Conservation (phyloP, 2,888 invertebrate species). For the Punctoribates punctum region DNA sequence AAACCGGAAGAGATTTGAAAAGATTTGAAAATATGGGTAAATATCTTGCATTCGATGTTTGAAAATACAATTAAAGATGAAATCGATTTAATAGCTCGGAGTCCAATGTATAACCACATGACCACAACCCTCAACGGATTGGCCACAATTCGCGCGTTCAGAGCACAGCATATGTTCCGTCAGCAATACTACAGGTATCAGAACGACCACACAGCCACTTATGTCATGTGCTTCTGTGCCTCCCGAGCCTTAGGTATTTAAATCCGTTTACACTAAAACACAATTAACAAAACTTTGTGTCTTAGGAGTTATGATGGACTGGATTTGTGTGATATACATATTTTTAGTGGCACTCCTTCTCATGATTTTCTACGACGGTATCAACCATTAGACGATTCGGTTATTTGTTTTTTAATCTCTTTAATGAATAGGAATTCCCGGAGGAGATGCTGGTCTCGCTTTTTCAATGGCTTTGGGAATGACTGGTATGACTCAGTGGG, state of each 20-base stretch:
- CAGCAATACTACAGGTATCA: conserved; percentile 37
- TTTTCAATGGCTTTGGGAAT: conserved; percentile 22
- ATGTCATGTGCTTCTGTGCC: conserved; percentile 15
- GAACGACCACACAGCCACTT: conserved; percentile 38
- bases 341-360: too few species aligned
- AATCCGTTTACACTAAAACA: too few species aligned
- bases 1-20: conserved; percentile 57
- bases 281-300: too few species aligned
- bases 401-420: too few species aligned
- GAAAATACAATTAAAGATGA: background rate
- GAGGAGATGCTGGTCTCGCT: conserved; percentile 33
- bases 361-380: too few species aligned
- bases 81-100: conserved; percentile 35
- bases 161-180: background rate
- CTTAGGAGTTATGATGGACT: too few species aligned
- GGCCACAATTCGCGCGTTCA: conserved; percentile 36
- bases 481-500: conserved; percentile 37
- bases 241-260: background rate
- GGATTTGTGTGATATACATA: too few species aligned
- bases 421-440: conserved; percentile 20
- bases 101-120: conserved; percentile 39
- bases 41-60: background rate
- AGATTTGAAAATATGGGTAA: conserved; percentile 56
- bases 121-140: conserved; percentile 35
- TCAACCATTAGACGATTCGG: too few species aligned